phyloP scores from a whole-genome alignment of 2,797 vertebrate genomes.

The Halcyon badia region DNA sequence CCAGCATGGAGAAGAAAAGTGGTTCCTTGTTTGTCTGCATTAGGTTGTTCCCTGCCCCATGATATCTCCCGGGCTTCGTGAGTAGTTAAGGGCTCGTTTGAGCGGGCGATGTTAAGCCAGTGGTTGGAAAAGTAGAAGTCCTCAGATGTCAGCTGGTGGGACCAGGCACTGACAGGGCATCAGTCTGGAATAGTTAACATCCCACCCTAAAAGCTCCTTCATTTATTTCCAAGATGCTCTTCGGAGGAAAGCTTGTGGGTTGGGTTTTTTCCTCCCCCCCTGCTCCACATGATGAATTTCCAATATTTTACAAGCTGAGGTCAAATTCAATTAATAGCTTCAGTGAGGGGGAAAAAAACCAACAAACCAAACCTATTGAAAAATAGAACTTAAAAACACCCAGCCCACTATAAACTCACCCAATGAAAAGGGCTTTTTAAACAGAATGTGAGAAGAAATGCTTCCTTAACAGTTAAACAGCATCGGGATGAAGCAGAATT shows the following conservation, averaged over 20 bases:
- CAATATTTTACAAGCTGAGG: slow-evolving; percentile 23
- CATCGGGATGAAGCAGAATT: not conserved
- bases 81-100: not conserved
- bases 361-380: not conserved
- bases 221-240: not conserved
- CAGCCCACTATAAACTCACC: not conserved
- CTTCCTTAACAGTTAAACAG: not conserved
- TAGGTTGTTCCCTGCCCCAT: not conserved
- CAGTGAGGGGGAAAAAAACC: not conserved
- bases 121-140: not conserved
- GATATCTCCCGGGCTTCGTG: not conserved
- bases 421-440: not conserved
- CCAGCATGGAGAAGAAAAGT: not conserved
- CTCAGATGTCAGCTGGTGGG: not conserved
- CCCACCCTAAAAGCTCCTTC: not conserved
- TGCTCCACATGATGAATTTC: not conserved
- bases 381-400: not conserved
- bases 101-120: not conserved
- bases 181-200: not conserved
- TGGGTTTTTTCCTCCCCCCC: not conserved
- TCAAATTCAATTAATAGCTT: slow-evolving; percentile 63
- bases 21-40: not conserved
- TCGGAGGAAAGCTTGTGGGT: not conserved
- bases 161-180: not conserved
- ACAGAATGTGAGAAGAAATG: not conserved